Evolutionary conservation across 2,797 vertebrate genomes (phyloP).

Genomic region (Epinephelus malabaricus): DNA sequence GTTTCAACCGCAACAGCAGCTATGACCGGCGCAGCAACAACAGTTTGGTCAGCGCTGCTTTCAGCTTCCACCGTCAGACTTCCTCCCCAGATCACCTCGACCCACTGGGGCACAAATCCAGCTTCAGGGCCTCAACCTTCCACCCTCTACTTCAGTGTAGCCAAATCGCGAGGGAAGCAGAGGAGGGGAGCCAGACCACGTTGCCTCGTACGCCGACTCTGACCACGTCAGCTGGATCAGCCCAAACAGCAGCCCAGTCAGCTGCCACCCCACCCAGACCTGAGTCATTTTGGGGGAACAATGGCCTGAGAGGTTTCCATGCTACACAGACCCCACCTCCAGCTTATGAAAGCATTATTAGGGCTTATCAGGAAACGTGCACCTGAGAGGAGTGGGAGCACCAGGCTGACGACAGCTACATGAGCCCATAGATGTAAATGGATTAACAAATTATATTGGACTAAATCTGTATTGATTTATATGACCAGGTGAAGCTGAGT

Average conservation of each 20-base stretch:
- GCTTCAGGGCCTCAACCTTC: constrained; percentile 96
- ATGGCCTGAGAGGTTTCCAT: constrained; percentile 85
- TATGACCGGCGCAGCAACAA: constrained; percentile 92
- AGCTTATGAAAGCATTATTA: constrained; percentile 96
- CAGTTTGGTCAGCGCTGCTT: constrained; percentile 94
- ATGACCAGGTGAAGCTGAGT: constrained; percentile 21
- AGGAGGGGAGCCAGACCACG: constrained; percentile 91
- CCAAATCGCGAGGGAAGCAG: constrained; percentile 91
- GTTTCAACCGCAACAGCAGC: constrained; percentile 91
- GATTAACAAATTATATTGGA: constrained; percentile 48
- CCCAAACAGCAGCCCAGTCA: constrained; percentile 70
- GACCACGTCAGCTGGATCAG: constrained; percentile 73
- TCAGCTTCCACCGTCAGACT: constrained; percentile 94
- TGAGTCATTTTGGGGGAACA: constrained; percentile 93
- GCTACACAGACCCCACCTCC: constrained; percentile 92
- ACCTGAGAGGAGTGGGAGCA: constrained; percentile 75
- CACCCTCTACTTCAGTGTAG: constrained; percentile 95
- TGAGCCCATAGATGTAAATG: constrained; percentile 31
- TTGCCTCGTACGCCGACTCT: constrained; percentile 86
- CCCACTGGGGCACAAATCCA: constrained; percentile 92
- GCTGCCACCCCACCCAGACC: constrained; percentile 82
- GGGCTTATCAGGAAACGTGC: constrained; percentile 90
- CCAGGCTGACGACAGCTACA: constrained; percentile 36
- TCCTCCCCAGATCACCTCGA: constrained; percentile 91
- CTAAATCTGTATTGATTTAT: constrained; percentile 36